A percentile compares a stretch with the other conserved stretches of the same genome.
These are phyloP conservation scores for Trachythela sp. DNA, from an alignment of 64 coral and sea anemone species.

Conservation along the genomic window DNA sequence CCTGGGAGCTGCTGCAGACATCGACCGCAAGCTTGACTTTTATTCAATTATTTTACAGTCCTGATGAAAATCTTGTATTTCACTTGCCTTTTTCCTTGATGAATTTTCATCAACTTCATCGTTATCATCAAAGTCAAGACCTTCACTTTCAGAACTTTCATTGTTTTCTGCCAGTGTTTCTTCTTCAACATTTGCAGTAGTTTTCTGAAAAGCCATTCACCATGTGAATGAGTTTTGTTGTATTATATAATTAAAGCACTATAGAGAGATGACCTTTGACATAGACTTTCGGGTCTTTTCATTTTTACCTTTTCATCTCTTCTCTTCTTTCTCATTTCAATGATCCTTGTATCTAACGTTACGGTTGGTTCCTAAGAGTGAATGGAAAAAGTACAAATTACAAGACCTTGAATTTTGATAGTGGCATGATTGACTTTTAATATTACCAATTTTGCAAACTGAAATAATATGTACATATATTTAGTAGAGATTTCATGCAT, in stretches of 20 bases:
- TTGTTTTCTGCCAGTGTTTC: background rate
- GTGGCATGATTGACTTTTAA: too few relatives aligned
- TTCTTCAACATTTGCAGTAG: background rate
- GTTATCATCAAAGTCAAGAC: background rate
- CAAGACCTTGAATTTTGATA: too few relatives aligned
- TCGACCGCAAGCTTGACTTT: too few relatives aligned
- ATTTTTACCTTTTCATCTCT: background rate
- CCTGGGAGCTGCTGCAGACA: too few relatives aligned
- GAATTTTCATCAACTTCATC: background rate
- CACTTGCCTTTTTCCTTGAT: background rate
- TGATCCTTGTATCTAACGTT: background rate
- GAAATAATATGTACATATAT: too few relatives aligned
- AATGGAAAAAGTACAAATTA: background rate
- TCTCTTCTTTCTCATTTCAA: background rate
- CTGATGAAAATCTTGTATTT: too few relatives aligned
- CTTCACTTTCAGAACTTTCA: slow-evolving; percentile 2
- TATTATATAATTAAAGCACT: too few relatives aligned
- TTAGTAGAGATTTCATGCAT: too few relatives aligned
- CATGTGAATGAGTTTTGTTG: too few relatives aligned
- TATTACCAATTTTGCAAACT: too few relatives aligned
- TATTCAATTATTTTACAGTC: too few relatives aligned
- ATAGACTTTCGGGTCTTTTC: background rate
- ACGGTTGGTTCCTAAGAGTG: background rate
- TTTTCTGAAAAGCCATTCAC: background rate
- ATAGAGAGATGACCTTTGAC: too few relatives aligned